A percentile compares a stretch with the other conserved stretches of the same genome.
These are phyloP conservation scores for Zhengitettix transpicula DNA, from an alignment of 2,888 invertebrate species.

Conservation along the genomic window DNA sequence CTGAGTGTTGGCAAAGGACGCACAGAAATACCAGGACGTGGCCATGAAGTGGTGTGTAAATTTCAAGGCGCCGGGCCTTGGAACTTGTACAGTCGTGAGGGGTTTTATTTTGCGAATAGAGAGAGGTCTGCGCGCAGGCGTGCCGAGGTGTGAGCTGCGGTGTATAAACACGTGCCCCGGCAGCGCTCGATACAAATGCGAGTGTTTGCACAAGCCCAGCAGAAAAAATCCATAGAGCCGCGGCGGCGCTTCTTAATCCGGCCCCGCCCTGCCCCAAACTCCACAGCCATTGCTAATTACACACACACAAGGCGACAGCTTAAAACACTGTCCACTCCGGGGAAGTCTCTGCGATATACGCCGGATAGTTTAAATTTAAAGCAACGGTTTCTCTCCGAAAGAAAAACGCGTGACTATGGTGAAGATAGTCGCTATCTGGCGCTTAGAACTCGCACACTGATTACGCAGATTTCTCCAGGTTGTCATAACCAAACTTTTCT, in stretches of 20 bases:
- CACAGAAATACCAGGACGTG: not conserved
- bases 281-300: too few species aligned
- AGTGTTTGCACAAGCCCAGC: not conserved
- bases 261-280: not conserved
- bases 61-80: not conserved
- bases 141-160: not conserved
- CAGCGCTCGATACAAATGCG: slow-evolving; percentile 2
- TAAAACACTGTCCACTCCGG: too few species aligned
- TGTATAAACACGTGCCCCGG: not conserved
- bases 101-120: not conserved
- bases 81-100: too few species aligned
- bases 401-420: too few species aligned
- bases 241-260: not conserved
- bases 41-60: not conserved
- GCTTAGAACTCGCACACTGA: too few species aligned
- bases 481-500: too few species aligned
- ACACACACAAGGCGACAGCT: too few species aligned
- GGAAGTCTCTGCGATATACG: too few species aligned
- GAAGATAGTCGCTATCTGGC: too few species aligned
- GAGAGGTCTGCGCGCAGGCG: not conserved
- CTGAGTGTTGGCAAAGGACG: not conserved
- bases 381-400: too few species aligned
- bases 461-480: too few species aligned
- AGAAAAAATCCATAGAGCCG: not conserved
- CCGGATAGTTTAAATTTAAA: too few species aligned